Evolutionary conservation across 2,888 invertebrate species (phyloP), one percentile per base, ranked within the genome.

Genomic region (Synergus japonicus): DNA sequence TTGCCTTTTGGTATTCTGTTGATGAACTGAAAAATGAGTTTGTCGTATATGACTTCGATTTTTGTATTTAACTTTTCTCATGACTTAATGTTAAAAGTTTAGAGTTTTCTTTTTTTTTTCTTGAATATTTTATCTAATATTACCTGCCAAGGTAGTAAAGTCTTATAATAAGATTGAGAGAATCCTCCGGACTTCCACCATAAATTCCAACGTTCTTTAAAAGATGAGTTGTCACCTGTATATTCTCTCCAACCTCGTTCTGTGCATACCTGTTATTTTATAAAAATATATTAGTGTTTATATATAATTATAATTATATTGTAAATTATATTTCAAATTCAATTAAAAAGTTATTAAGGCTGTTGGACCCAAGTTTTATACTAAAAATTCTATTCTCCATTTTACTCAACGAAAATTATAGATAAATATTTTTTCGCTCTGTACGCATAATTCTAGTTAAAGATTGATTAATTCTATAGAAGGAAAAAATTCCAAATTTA

Each of bases 121-220:
- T 29, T 29, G 29, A 0, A 29, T 29, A 29, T 3, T 43, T 10
- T 2, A 64, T 77, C 54, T 4, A 37, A 54, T 12, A 82, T 85
- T 89, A 95, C 95, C 94, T 96, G 96, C 95, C 95, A 96, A 82
- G 95, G 94, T 78, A 94, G 94, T 73, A 96, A 93, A 78, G 94
- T 93, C 89, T 95, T 95, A 88, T 95, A 95, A 88, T 95, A 94
- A 0, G 94, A 93, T 22, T 94, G 92, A 2, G 96, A 94, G 90
- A 97, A 96, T n/a, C 96, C 95, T 18, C 95, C 95, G 3, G 95
- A 95, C 86, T 95, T 93, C 97, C 97, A 97, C 97, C 97, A 97
- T 3, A 97, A 93, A 89, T 97, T 97, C 97, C 97, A 97, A 81
- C 95, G 94, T 83, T 96, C 95, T 83, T 92, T 92, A 66, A 92